Percentiles rank a stretch among this genome's conserved stretches.
Evolutionary conservation across 2,113 vertebrate species (phyloP).

Genomic region (Dasyurus viverrinus): DNA sequence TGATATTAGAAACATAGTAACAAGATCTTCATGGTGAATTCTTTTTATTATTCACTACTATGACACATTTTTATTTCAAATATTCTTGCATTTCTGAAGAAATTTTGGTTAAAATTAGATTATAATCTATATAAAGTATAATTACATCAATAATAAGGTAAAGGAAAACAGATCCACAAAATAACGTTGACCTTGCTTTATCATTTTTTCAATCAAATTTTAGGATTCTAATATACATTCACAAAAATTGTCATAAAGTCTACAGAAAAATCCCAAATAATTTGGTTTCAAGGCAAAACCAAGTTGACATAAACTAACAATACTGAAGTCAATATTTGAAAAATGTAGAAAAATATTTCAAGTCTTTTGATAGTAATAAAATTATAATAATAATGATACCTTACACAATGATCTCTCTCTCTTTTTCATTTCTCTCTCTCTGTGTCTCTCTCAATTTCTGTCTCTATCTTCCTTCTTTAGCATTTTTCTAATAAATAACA

Average conservation of each 20-base stretch:
- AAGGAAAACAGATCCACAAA: background rate
- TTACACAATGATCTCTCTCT: no score
- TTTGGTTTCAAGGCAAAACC: background rate
- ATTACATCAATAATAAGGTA: background rate
- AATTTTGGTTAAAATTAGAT: background rate
- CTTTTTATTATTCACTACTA: background rate
- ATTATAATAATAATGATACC: background rate
- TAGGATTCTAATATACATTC: background rate
- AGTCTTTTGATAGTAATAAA: background rate
- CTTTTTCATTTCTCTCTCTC: no score
- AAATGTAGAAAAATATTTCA: background rate
- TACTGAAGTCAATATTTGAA: background rate
- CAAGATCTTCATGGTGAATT: background rate
- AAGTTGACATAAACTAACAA: background rate
- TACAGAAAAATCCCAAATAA: background rate
- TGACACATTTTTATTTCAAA: background rate
- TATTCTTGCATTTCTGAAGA: background rate
- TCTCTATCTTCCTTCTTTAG: background rate
- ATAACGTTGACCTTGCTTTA: background rate
- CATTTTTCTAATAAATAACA: background rate
- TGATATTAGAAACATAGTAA: conserved; percentile 1
- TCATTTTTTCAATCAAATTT: background rate
- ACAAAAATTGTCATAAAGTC: background rate
- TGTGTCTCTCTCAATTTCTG: no score
- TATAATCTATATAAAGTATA: background rate